Evolutionary conservation across 2,888 invertebrate genomes (phyloP).

Genomic region (Clunio marinus): DNA sequence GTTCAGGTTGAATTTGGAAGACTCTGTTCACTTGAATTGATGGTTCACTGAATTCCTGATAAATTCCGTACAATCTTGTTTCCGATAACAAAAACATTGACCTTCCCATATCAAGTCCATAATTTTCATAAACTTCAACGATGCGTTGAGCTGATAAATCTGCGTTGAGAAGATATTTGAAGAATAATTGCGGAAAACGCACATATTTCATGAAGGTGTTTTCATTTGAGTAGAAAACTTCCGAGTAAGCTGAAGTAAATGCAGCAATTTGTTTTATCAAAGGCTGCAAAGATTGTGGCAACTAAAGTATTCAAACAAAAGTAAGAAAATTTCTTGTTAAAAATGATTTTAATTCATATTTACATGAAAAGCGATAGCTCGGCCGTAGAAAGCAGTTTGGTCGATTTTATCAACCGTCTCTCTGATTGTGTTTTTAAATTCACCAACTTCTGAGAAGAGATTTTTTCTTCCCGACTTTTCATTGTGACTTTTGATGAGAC

Average conservation of each 20-base stretch:
- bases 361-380: background rate
- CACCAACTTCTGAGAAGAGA: background rate
- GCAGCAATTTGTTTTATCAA: background rate
- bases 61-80: background rate
- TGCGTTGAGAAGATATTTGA: too few relatives aligned
- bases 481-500: background rate
- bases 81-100: background rate
- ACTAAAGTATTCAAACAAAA: background rate
- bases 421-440: background rate
- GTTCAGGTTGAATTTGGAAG: constrained; percentile 77
- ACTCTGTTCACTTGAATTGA: constrained; percentile 74
- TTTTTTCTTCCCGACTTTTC: background rate
- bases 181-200: background rate
- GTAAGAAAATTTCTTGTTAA: too few relatives aligned
- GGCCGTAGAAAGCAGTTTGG: background rate
- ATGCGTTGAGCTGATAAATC: background rate
- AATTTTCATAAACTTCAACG: background rate
- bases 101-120: background rate
- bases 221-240: too few relatives aligned
- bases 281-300: background rate
- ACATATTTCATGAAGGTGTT: background rate
- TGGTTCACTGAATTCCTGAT: background rate
- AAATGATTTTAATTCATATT: background rate
- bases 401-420: background rate
- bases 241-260: too few relatives aligned